phyloP scores from a whole-genome alignment of 2,888 invertebrate species.

The Papilio protenor region DNA sequence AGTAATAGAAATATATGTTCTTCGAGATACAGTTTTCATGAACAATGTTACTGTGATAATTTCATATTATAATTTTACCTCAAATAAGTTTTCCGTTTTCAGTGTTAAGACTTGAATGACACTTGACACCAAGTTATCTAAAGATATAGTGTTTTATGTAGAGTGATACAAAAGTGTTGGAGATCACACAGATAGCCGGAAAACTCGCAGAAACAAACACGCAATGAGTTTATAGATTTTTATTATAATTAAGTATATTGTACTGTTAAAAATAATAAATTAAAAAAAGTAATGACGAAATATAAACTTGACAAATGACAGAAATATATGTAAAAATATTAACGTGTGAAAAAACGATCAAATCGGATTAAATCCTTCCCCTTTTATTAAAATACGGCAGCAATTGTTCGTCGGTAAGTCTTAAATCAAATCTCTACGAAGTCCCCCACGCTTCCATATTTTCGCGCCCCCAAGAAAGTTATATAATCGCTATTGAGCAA shows the following conservation, averaged over 20 bases:
- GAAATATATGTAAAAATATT: slow-evolving; percentile 33
- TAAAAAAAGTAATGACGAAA: background rate
- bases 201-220: too few species aligned
- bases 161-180: too few species aligned
- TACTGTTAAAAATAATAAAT: background rate
- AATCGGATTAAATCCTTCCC: slow-evolving; percentile 44
- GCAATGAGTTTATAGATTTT: too few species aligned
- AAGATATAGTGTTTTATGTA: too few species aligned
- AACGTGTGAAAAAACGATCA: slow-evolving; percentile 35
- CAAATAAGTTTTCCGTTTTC: background rate
- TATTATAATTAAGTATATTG: background rate
- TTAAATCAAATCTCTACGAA: slow-evolving; percentile 81
- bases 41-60: background rate
- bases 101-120: background rate
- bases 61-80: background rate
- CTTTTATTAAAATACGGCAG: slow-evolving; percentile 59
- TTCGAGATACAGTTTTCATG: background rate
- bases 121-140: background rate
- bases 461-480: slow-evolving; percentile 80
- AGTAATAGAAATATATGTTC: background rate
- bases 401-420: slow-evolving; percentile 54
- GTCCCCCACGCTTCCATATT: slow-evolving; percentile 78
- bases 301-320: background rate
- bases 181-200: too few species aligned
- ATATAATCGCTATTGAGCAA: slow-evolving; percentile 82